Conservation (phyloP, 2,797 vertebrate genomes). For the Enteromius treurensis region DNA sequence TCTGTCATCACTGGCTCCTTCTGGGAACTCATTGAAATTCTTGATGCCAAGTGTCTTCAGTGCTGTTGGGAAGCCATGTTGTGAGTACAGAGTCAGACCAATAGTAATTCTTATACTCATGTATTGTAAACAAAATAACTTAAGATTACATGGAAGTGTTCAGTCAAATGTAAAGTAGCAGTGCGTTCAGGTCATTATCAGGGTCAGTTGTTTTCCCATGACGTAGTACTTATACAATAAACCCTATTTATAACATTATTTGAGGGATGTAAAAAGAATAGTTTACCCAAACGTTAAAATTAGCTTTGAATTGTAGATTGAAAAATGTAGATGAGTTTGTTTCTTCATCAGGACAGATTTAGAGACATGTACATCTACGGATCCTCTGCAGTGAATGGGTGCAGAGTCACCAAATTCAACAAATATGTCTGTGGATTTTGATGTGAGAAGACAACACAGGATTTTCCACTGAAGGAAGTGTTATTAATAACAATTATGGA, state of each 20-base stretch:
- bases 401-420: neutral
- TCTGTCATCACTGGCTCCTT: slow-evolving; percentile 70
- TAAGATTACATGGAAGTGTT: neutral
- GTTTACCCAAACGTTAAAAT: neutral
- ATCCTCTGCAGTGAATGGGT: neutral
- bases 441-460: neutral
- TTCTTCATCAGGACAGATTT: neutral
- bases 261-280: neutral
- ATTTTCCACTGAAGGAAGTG: neutral
- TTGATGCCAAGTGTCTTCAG: slow-evolving; percentile 74
- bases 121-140: slow-evolving; percentile 5
- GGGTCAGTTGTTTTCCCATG: neutral
- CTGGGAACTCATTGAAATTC: slow-evolving; percentile 71
- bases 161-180: neutral
- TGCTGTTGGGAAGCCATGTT: slow-evolving; percentile 62
- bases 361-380: neutral
- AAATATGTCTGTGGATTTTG: neutral
- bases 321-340: neutral
- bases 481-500: neutral
- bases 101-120: neutral
- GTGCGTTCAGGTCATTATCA: neutral
- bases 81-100: neutral
- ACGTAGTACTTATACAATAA: neutral
- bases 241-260: neutral
- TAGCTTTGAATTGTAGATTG: no score